phyloP scores from a whole-genome alignment of 2,113 vertebrate genomes.

The Pachypanchax playfairii region DNA sequence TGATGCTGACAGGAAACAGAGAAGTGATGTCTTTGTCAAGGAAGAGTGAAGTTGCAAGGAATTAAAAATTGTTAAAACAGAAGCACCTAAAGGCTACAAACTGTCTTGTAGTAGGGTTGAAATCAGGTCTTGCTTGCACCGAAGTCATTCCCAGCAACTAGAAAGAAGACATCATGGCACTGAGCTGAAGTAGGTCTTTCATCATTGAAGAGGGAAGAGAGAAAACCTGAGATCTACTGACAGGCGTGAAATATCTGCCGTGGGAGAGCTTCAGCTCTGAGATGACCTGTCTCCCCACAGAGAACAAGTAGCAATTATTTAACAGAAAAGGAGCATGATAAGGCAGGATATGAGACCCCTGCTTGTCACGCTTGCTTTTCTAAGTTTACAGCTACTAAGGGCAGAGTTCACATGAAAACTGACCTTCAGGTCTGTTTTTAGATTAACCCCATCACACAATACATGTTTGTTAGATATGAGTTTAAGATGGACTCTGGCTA shows the following conservation, averaged over 20 bases:
- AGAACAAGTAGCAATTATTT: slow-evolving; percentile 75
- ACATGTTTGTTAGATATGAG: slow-evolving; percentile 45
- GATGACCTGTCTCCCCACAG: slow-evolving; percentile 70
- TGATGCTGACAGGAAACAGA: slow-evolving; percentile 40
- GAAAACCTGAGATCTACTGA: slow-evolving; percentile 53
- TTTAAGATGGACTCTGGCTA: slow-evolving; percentile 11
- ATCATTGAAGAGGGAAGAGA: slow-evolving; percentile 48
- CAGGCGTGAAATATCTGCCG: slow-evolving; percentile 69
- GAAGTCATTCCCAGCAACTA: slow-evolving; percentile 27
- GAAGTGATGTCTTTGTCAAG: slow-evolving; percentile 45
- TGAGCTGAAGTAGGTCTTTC: slow-evolving; percentile 59
- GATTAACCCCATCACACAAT: slow-evolving; percentile 42
- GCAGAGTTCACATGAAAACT: slow-evolving; percentile 58
- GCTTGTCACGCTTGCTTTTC: slow-evolving; percentile 34
- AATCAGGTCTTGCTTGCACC: slow-evolving; percentile 4
- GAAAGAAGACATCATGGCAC: slow-evolving; percentile 45
- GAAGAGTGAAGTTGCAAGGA: slow-evolving; percentile 52
- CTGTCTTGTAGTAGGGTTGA: slow-evolving; percentile 18
- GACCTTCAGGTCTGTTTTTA: slow-evolving; percentile 40
- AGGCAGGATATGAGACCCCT: slow-evolving; percentile 29
- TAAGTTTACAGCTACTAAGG: slow-evolving; percentile 43
- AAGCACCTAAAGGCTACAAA: slow-evolving; percentile 30
- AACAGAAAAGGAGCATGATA: slow-evolving; percentile 41
- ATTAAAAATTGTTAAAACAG: slow-evolving; percentile 54
- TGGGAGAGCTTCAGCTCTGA: slow-evolving; percentile 58